Percentiles rank a stretch among this genome's conserved stretches.
These are phyloP conservation scores for Rhynchomys soricoides DNA, from an alignment of 2,113 vertebrate genomes.

Conservation along the genomic window DNA sequence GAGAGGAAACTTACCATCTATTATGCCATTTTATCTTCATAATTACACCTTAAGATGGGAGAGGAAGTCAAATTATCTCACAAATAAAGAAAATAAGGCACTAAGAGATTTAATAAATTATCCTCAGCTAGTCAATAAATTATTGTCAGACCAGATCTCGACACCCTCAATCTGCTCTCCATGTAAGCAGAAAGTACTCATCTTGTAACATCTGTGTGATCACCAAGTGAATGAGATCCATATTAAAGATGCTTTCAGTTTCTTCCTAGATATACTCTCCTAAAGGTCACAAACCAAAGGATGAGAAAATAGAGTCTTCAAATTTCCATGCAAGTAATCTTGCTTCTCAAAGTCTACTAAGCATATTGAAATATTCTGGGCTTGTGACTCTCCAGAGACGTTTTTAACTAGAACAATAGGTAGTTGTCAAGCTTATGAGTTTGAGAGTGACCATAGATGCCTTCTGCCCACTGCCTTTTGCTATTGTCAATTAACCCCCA, in stretches of 20 bases:
- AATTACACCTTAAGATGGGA: conserved; percentile 32
- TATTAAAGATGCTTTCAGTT: background rate
- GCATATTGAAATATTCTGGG: conserved; percentile 49
- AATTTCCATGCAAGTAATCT: background rate
- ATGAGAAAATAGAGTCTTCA: background rate
- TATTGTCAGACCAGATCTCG: background rate
- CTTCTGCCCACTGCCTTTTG: background rate
- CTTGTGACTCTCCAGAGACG: background rate
- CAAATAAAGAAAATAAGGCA: conserved; percentile 57
- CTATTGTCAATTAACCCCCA: background rate
- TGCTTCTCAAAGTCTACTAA: conserved; percentile 10
- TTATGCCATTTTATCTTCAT: conserved; percentile 64
- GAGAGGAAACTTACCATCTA: conserved; percentile 23
- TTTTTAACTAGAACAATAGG: conserved; percentile 27
- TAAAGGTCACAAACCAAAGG: background rate
- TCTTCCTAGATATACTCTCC: background rate
- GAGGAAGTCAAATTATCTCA: conserved; percentile 28
- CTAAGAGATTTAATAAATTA: conserved; percentile 33
- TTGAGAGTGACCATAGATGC: background rate
- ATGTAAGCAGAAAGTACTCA: conserved; percentile 22
- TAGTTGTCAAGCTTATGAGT: background rate
- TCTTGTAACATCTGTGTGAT: background rate
- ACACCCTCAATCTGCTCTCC: background rate
- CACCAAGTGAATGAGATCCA: background rate
- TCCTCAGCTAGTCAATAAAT: background rate